phyloP scores from a whole-genome alignment of 2,888 invertebrate genomes.

The Melieria picta region DNA sequence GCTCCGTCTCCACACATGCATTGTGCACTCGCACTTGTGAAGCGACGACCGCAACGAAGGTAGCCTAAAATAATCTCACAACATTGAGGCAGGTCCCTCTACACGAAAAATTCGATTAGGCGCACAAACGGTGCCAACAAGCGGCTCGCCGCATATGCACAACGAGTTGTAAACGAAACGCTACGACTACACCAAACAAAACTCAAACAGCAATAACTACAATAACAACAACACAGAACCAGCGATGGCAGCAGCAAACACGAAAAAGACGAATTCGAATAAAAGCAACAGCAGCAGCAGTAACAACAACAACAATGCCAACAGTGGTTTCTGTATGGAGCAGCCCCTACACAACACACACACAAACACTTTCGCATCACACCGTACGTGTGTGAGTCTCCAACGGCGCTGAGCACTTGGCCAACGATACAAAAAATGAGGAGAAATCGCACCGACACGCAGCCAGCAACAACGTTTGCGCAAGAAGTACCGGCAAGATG shows the following conservation, averaged over 20 bases:
- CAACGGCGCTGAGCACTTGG: too few relatives aligned
- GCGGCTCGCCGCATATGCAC: conserved; percentile 13
- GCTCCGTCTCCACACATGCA: too few relatives aligned
- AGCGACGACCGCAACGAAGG: conserved; percentile 12
- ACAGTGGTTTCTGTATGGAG: not conserved
- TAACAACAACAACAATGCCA: not conserved
- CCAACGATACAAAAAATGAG: too few relatives aligned
- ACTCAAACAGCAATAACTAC: not conserved
- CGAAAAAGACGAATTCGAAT: conserved; percentile 1
- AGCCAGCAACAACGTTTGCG: too few relatives aligned
- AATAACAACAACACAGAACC: conserved; percentile 16
- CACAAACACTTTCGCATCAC: not conserved
- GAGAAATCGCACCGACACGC: too few relatives aligned
- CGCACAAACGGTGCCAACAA: conserved; percentile 47
- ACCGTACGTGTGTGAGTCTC: not conserved
- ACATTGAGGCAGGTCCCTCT: conserved; percentile 59
- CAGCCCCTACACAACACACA: too few relatives aligned
- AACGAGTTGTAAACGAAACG: conserved; percentile 20
- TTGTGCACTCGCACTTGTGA: conserved; percentile 3
- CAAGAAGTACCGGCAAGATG: too few relatives aligned
- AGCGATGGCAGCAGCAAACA: not conserved
- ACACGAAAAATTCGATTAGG: conserved; percentile 57
- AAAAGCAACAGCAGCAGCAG: not conserved
- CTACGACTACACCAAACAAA: conserved; percentile 14
- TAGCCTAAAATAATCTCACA: conserved; percentile 26